Percentiles rank a stretch among this genome's conserved stretches.
phyloP scores from a whole-genome alignment of 2,113 vertebrate genomes.

The Asarcornis scutulata region DNA sequence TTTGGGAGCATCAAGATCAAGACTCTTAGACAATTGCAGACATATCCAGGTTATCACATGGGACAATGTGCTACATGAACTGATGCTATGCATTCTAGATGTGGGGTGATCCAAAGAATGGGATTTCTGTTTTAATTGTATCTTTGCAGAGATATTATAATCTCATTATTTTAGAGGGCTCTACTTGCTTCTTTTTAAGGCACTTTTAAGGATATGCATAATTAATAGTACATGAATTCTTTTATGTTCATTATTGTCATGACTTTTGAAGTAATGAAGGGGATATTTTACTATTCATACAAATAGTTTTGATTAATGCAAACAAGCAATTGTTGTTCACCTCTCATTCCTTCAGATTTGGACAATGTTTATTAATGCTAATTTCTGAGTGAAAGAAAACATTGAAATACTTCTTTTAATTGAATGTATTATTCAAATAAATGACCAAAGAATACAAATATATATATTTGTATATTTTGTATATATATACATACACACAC shows the following conservation, averaged over 20 bases:
- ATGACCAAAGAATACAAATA: background rate
- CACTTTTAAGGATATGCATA: background rate
- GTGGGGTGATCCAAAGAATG: background rate
- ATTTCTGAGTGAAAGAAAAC: background rate
- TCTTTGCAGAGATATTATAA: rapidly evolving
- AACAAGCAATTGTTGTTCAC: background rate
- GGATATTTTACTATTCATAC: background rate
- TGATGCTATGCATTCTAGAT: rapidly evolving
- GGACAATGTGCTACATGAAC: rapidly evolving
- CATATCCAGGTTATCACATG: rapidly evolving
- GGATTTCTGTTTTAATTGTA: background rate
- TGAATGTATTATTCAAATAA: background rate
- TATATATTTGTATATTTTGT: too few relatives aligned
- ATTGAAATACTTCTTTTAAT: background rate
- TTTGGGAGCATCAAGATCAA: background rate
- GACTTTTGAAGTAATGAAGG: background rate
- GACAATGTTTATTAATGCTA: background rate
- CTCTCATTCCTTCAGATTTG: background rate
- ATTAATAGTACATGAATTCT: background rate
- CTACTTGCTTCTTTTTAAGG: background rate
- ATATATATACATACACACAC: too few relatives aligned
- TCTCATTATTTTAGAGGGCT: background rate
- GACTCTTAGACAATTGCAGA: background rate
- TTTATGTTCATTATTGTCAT: background rate
- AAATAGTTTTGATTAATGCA: background rate